Evolutionary conservation across 2,113 vertebrate species (phyloP).

Genomic region (Chaetodon auriga): DNA sequence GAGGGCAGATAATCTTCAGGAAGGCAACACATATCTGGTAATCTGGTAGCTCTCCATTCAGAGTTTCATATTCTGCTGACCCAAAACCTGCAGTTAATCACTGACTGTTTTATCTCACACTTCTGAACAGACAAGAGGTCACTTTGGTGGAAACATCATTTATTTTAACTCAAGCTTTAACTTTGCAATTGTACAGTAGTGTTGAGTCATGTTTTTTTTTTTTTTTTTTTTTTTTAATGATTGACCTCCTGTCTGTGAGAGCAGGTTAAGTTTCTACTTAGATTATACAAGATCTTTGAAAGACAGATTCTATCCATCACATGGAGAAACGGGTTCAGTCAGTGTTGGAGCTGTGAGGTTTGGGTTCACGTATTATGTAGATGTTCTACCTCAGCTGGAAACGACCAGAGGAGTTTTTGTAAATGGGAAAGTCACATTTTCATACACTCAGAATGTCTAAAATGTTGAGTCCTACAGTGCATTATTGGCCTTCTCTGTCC

Average conservation of each 20-base stretch:
- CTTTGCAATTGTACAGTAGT: background rate
- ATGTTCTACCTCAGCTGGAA: background rate
- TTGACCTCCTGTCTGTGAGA: slow-evolving; percentile 10
- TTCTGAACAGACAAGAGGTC: background rate
- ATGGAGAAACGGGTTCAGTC: background rate
- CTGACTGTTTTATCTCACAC: slow-evolving; percentile 2
- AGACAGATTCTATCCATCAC: background rate
- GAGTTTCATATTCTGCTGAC: background rate
- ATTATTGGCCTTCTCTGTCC: background rate
- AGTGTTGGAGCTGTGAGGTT: slow-evolving; percentile 1
- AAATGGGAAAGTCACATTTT: background rate
- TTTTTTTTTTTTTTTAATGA: slow-evolving; percentile 11
- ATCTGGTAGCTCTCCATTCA: background rate
- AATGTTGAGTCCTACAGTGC: background rate
- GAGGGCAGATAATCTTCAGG: slow-evolving; percentile 2
- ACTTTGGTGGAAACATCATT: background rate
- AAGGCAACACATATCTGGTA: background rate
- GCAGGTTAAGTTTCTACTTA: background rate
- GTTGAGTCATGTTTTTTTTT: background rate
- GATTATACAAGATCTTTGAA: background rate
- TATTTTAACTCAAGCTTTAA: slow-evolving; percentile 17
- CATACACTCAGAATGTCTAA: background rate
- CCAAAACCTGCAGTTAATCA: slow-evolving; percentile 25
- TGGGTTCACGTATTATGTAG: slow-evolving; percentile 1
- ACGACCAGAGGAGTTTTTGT: slow-evolving; percentile 5